Percentiles rank a stretch among this genome's conserved stretches.
These are phyloP conservation scores for Pantherophis alleghaniensis DNA, from an alignment of 2,797 vertebrate species.

Conservation along the genomic window DNA sequence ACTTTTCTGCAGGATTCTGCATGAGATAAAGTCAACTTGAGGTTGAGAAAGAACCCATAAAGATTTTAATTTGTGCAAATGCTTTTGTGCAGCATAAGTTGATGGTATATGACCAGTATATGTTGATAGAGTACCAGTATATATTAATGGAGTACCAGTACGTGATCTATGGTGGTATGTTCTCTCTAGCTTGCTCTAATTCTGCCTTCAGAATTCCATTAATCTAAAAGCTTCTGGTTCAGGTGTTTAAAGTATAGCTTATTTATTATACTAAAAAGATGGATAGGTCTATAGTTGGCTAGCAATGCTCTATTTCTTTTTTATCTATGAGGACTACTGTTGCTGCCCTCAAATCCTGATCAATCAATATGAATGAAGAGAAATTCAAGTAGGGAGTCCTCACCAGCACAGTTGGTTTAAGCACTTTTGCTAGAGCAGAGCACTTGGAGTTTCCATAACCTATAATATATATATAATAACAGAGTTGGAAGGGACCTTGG, in stretches of 20 bases:
- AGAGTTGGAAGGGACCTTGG: no score
- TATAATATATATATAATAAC: no score
- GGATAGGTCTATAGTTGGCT: not conserved
- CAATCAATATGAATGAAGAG: not conserved
- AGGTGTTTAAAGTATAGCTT: not conserved
- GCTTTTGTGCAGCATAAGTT: not conserved
- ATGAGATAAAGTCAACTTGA: not conserved
- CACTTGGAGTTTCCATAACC: not conserved
- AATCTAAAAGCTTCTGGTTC: not conserved
- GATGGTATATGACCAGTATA: not conserved
- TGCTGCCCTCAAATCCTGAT: not conserved
- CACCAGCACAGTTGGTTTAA: not conserved
- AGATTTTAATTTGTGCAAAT: not conserved
- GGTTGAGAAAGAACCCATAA: not conserved
- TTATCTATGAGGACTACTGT: not conserved
- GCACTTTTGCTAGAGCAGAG: not conserved
- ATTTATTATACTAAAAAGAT: not conserved
- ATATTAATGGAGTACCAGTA: not conserved
- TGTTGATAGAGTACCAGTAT: no score
- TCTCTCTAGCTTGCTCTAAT: not conserved
- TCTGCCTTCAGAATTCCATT: not conserved
- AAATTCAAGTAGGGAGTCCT: not conserved
- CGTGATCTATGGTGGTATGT: not conserved
- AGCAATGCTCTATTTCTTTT: not conserved
- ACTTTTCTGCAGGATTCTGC: not conserved